Evolutionary conservation across 2,888 invertebrate genomes (phyloP).

Genomic region (Orthosia cruda): DNA sequence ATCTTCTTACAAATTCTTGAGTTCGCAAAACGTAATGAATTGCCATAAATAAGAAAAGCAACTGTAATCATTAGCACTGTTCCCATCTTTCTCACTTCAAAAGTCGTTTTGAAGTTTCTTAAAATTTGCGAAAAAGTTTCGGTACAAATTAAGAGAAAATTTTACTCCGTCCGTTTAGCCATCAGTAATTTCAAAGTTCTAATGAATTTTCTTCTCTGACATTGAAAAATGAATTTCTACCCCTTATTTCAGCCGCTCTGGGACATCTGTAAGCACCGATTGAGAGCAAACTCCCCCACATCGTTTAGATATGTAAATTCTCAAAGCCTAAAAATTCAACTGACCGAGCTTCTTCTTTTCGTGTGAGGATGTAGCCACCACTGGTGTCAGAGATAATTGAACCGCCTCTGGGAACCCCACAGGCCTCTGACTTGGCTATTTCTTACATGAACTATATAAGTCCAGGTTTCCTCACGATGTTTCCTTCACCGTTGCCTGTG

Average conservation of each 20-base stretch:
- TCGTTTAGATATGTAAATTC: constrained; percentile 70
- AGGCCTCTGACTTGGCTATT: too few species aligned
- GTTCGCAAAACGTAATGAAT: constrained; percentile 60
- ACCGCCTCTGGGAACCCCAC: too few species aligned
- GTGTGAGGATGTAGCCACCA: too few species aligned
- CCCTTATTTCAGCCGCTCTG: constrained; percentile 82
- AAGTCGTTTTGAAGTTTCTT: constrained; percentile 89
- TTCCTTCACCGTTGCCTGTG: too few species aligned
- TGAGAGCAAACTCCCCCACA: constrained; percentile 71
- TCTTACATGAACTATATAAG: too few species aligned
- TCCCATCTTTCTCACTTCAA: constrained; percentile 88
- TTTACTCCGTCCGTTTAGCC: constrained; percentile 91
- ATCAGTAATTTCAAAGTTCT: constrained; percentile 92
- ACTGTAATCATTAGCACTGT: constrained; percentile 89
- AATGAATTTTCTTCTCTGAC: constrained; percentile 92
- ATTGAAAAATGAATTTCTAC: constrained; percentile 91
- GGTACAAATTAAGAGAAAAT: constrained; percentile 91
- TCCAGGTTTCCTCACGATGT: too few species aligned
- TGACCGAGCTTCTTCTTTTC: neutral
- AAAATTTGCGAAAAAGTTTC: constrained; percentile 90
- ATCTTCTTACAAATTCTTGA: constrained; percentile 48
- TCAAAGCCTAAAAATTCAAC: neutral
- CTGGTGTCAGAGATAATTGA: too few species aligned
- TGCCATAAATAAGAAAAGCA: constrained; percentile 77
- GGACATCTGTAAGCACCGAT: constrained; percentile 79